Base-by-base conservation (phyloP, 2,888 invertebrate species). In the Atrina japonica region DNA sequence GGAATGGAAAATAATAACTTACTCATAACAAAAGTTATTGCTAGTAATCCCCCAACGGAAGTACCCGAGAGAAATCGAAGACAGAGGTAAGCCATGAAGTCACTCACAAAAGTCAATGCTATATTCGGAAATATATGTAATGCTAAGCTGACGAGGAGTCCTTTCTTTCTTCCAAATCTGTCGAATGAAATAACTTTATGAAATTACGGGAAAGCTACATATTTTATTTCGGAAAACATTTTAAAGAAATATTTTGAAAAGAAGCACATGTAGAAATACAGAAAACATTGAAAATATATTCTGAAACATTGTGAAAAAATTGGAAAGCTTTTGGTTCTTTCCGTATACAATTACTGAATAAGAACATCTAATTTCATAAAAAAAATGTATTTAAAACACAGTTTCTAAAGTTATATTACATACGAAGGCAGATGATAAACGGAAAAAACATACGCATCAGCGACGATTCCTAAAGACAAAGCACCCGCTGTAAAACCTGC, bases 401-500 rank as follows among this genome's bases (percentile, higher is more conserved):
- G 35, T 7, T 7, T 35, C 6, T 35, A 35, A 35, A 7, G 35
- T 5, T 35, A 7, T 11, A 35, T 35, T 7, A 5, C 5, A 5
- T 35, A 35, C 11, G 5, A 35, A 35, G 35, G 35, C 35, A 35
- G 35, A 35, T 35, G 5, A 35, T 7, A 25, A 25, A 14, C n/a
- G n/a, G n/a, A 59, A 23, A 1, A 27, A 21, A 65, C 70, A 66
- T 40, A 70, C 70, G 55, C 41, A 47, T 70, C 70, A 5, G 65
- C 66, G 16, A 70, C 49, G 14, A 70, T 53, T n/a, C 70, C 70
- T 5, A 60, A 47, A 9, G 53, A 43, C 3, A 70, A 25, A 1
- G 70, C 65, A 23, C 70, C 70, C 2, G 40, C 70, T n/a, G 66
- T 66, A 23, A 70, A 65, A 7, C 70, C 70, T 14, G 70, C 70